Evolutionary conservation across 2,888 invertebrate species (phyloP), one percentile per base, ranked within the genome.

Genomic region (Nesidiocoris tenuis): DNA sequence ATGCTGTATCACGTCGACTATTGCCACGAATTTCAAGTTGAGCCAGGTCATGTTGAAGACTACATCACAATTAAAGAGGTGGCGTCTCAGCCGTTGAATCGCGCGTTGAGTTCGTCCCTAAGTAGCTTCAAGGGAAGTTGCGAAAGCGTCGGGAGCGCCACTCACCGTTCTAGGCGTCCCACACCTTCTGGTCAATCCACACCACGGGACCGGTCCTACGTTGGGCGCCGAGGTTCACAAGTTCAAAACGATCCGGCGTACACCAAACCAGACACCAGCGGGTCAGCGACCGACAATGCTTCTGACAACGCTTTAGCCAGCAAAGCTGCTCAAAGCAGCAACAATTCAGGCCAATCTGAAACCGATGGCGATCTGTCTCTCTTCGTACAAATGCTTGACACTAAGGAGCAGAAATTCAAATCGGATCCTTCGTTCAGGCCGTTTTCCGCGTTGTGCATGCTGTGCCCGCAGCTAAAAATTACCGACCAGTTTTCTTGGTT

Each of bases 1-100:
- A 55, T 67, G 67, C n/a, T 9, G 9, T 67, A 67, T n/a, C 67
- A 67, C 56, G 55, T 67, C 22, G 22, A 67, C 9, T 12, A 56
- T 5, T 54, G 55, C 16, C 67, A 67, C 16, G 7, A 56, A 7
- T 55, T 55, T 2, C 55, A n/a, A 2, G 21, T 21, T n/a, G 67
- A 56, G 19, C 12, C 16, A 3, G 21, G 39, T 1, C n/a, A 2
- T 12, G 1, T 22, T 55, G 67, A 67, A 1, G 67, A 67, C 0
- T 67, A 67, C 21, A 67, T 67, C 22, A 1, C 0, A 7, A 3
- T 67, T 0, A 22, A 54, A 21, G 55, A 66, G 2, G 17, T 55
- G n/a, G 1, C 9, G 16, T 18, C 21, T 1, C 21, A 18, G 1
- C 5, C 19, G 1, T 5, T 9, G 2, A 18, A 1, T 0, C 1